Conservation (phyloP, 2,113 vertebrate genomes). For the Peromyscus leucopus region DNA sequence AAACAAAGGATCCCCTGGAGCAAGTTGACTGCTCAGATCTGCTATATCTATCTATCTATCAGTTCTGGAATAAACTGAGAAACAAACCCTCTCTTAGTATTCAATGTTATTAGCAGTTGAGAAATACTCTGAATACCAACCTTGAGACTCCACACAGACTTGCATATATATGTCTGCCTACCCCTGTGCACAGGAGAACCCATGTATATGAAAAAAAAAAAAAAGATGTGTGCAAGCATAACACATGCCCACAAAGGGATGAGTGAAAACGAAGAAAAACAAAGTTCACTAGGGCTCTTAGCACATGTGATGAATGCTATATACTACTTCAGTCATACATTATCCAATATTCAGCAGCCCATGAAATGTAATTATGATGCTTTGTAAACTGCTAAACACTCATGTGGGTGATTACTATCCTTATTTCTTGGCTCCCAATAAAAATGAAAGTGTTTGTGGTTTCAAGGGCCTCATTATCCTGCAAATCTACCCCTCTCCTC, state of each 20-base stretch:
- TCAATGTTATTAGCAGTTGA: background rate
- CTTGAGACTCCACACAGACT: background rate
- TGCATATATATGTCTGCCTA: background rate
- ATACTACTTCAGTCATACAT: background rate
- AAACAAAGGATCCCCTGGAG: rapidly evolving
- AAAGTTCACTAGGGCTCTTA: background rate
- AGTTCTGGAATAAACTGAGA: background rate
- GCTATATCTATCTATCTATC: background rate
- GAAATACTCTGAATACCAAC: background rate
- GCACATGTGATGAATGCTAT: background rate
- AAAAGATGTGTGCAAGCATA: background rate
- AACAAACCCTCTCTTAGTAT: background rate
- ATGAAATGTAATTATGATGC: background rate
- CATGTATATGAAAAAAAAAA: background rate
- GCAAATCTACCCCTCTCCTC: background rate
- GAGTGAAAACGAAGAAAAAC: background rate
- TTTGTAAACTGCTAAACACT: background rate
- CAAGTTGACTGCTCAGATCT: too few species aligned
- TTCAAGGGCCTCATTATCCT: background rate
- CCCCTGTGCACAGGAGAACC: background rate
- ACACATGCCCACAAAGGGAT: too few species aligned
- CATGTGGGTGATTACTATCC: background rate
- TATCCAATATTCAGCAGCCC: background rate
- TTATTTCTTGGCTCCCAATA: background rate
- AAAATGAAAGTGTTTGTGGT: background rate